A percentile compares a stretch with the other conserved stretches of the same genome.
phyloP scores from a whole-genome alignment of 2,888 invertebrate species.

The Parelbella ahira region DNA sequence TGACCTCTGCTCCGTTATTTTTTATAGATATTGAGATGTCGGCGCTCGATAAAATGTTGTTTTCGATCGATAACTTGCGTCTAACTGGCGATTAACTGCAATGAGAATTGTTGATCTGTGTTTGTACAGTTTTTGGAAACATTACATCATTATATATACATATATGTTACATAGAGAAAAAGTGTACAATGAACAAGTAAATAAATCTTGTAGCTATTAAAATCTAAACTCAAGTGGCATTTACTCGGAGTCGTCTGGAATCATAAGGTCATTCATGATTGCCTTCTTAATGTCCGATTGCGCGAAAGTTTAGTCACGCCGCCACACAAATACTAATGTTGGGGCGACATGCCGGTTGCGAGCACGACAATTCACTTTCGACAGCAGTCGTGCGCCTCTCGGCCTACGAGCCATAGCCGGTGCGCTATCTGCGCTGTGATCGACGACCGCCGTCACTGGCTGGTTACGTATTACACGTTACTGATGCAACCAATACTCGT shows the following conservation, averaged over 20 bases:
- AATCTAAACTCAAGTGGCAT: conserved; percentile 19
- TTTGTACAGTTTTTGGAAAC: too few species aligned
- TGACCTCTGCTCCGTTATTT: conserved; percentile 55
- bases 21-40: conserved; percentile 33
- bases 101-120: background rate
- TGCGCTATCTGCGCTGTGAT: conserved; percentile 71
- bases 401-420: conserved; percentile 62
- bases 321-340: conserved; percentile 43
- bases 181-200: conserved; percentile 10
- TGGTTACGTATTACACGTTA: conserved; percentile 51
- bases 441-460: conserved; percentile 59
- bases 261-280: conserved; percentile 27
- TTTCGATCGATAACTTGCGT: conserved; percentile 7
- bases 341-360: conserved; percentile 42
- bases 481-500: conserved; percentile 26
- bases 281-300: conserved; percentile 56
- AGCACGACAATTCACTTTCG: conserved; percentile 72
- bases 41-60: conserved; percentile 5
- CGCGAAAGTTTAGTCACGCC: conserved; percentile 60
- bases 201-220: conserved; percentile 17
- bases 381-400: conserved; percentile 64
- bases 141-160: too few species aligned
- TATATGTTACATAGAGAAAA: too few species aligned
- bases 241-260: conserved; percentile 24
- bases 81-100: background rate